Base-by-base conservation (phyloP, 2,113 vertebrate genomes). In the Protobothrops mucrosquamatus region DNA sequence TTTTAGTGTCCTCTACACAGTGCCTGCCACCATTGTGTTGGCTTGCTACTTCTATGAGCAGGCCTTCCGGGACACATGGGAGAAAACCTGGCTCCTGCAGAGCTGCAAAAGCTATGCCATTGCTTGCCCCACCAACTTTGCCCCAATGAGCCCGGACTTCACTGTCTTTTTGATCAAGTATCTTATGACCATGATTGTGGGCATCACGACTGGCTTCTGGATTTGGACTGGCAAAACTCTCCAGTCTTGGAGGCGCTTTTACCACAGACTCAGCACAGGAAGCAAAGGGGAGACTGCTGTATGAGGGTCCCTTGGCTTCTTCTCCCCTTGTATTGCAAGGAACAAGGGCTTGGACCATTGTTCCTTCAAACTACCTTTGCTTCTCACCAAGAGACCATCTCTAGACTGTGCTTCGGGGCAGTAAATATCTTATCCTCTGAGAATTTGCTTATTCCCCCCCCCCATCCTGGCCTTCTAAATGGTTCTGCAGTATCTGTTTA, bases 221-320 rank as follows among this genome's bases (percentile, higher is more conserved):
- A 98, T 99, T 97, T 99, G 99, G 98, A 99, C 99, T 0, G 98
- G 98, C 93, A 99, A 99, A 96, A 99, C 99, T 46, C 97, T 99
- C 89, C 98, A 99, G 97, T 98, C 98, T 0, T 99, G 99, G 99
- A 96, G 98, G 85, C 97, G 97, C 92, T 99, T 99, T 96, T 99
- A 98, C 95, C 98, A 98, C 88, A 98, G 98, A 96, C 98, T 99
- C 22, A 98, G 98, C 97, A 99, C 98, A 1, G 98, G 98, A 92
- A 98, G 98, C 97, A 99, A 99, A 85, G 99, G 99, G n/a, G 99
- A 99, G 97, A 99, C 99, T 0, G 99, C 99, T 0, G 99, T 99
- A 97, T 99, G 97, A 99, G 96, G 34, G 14, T 34, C 26, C 52
- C 85, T 34, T 12, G 39, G 54, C 26, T 26, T 48, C 39, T 34